Percentiles rank a stretch among this genome's conserved stretches.
Evolutionary conservation across 1,140 invertebrate species (phyloP).

Genomic region (Tribolium madens): DNA sequence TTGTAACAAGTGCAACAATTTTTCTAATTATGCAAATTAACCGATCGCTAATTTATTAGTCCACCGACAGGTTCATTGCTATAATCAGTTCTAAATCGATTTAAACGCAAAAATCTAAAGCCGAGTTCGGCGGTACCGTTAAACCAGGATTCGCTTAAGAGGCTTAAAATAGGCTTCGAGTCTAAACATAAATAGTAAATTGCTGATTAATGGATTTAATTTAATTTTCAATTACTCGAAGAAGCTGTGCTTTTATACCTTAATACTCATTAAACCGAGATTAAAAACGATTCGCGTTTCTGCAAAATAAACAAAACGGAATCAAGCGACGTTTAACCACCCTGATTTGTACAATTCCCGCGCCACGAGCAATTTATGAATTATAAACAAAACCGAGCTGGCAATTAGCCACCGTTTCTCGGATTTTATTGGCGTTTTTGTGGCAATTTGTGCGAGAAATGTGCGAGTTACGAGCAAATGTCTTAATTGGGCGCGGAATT

Average conservation of each 20-base stretch:
- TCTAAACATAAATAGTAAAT: constrained; percentile 25
- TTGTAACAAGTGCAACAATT: constrained; percentile 17
- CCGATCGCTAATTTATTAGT: constrained; percentile 3
- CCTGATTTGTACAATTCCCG: not conserved
- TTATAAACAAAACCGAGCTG: not conserved
- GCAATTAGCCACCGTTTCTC: not conserved
- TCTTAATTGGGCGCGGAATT: not conserved
- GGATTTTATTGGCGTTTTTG: not conserved
- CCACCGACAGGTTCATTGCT: not conserved
- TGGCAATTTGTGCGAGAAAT: not conserved
- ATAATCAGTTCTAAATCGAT: not conserved
- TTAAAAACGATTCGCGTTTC: not conserved
- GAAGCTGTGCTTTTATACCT: constrained; percentile 11
- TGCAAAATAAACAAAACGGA: not conserved
- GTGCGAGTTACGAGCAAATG: not conserved
- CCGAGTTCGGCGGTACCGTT: constrained; percentile 11
- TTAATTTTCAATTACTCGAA: constrained; percentile 31
- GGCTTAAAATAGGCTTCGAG: not conserved
- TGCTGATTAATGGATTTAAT: constrained; percentile 36
- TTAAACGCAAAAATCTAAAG: not conserved
- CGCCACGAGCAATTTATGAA: not conserved
- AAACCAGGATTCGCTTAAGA: not conserved
- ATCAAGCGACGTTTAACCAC: not conserved
- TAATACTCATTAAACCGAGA: not conserved
- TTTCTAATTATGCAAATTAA: constrained; percentile 30